Conservation (phyloP, 2,888 invertebrate genomes). For the Habrosyne pyritoides region DNA sequence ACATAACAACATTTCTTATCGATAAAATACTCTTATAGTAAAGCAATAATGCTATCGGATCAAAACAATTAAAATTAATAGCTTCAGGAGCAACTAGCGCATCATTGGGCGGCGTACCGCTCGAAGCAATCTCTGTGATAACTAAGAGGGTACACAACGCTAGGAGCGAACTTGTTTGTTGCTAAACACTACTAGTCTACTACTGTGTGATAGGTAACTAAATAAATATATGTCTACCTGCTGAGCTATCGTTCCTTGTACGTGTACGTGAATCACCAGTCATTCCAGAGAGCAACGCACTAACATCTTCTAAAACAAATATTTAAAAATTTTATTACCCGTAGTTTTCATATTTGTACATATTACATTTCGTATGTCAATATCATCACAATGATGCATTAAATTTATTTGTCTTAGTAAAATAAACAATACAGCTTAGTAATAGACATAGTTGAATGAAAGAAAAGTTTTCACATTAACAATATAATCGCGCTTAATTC, state of each 20-base stretch:
- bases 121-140: conserved; percentile 44
- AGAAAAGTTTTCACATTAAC: too few relatives aligned
- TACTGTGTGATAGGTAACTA: conserved; percentile 12
- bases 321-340: too few relatives aligned
- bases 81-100: conserved; percentile 24
- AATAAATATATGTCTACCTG: conserved; percentile 19
- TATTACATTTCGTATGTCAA: too few relatives aligned
- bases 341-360: not conserved
- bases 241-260: not conserved
- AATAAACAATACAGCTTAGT: too few relatives aligned
- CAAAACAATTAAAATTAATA: conserved; percentile 13
- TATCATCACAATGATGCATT: not conserved
- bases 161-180: conserved; percentile 6
- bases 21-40: not conserved
- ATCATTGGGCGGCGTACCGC: conserved; percentile 22
- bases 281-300: not conserved
- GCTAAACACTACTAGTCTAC: conserved; percentile 1
- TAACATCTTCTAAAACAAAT: too few relatives aligned
- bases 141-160: conserved; percentile 27
- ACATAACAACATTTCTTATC: not conserved
- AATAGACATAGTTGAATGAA: too few relatives aligned
- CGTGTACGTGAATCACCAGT: not conserved
- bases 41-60: not conserved
- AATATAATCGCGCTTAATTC: too few relatives aligned
- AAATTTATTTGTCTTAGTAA: not conserved